Evolutionary conservation across 1,140 invertebrate genomes (phyloP).

Genomic region (Nephotettix cincticeps): DNA sequence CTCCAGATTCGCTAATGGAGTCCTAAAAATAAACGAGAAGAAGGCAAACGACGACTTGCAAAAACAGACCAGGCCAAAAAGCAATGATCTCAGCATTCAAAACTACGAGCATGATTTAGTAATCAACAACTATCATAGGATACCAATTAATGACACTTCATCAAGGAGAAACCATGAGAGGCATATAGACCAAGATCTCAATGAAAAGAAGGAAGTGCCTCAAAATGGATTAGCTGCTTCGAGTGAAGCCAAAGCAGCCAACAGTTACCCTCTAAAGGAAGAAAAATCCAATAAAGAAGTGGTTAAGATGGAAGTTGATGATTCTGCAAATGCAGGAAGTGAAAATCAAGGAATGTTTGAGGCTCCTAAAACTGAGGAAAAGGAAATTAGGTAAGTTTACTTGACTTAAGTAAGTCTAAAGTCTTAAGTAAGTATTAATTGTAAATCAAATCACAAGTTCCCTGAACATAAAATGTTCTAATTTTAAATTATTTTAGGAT

Average conservation of each 20-base stretch:
- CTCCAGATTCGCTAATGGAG: background rate
- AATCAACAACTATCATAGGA: slow-evolving; percentile 11
- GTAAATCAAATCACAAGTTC: too few species aligned
- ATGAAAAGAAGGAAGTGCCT: background rate
- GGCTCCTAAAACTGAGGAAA: background rate
- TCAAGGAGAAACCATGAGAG: slow-evolving; percentile 15
- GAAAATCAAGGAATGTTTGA: slow-evolving; percentile 2
- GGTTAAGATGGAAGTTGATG: slow-evolving; percentile 19
- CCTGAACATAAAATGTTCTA: too few species aligned
- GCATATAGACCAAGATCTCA: background rate
- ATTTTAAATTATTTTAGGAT: too few species aligned
- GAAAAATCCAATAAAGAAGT: slow-evolving; percentile 1
- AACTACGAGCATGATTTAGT: background rate
- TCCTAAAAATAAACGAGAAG: background rate
- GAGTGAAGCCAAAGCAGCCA: background rate
- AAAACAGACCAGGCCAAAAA: slow-evolving; percentile 15
- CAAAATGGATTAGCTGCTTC: slow-evolving; percentile 5
- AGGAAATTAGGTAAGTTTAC: background rate
- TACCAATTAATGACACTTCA: slow-evolving; percentile 16
- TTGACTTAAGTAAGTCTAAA: too few species aligned
- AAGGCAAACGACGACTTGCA: background rate
- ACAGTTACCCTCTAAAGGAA: slow-evolving; percentile 19
- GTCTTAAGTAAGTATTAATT: too few species aligned
- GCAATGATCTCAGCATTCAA: slow-evolving; percentile 16
- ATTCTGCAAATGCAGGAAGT: background rate